Percentiles rank a stretch among this genome's conserved stretches.
Evolutionary conservation across 2,888 invertebrate genomes (phyloP).

Genomic region (Morpho helenor): DNA sequence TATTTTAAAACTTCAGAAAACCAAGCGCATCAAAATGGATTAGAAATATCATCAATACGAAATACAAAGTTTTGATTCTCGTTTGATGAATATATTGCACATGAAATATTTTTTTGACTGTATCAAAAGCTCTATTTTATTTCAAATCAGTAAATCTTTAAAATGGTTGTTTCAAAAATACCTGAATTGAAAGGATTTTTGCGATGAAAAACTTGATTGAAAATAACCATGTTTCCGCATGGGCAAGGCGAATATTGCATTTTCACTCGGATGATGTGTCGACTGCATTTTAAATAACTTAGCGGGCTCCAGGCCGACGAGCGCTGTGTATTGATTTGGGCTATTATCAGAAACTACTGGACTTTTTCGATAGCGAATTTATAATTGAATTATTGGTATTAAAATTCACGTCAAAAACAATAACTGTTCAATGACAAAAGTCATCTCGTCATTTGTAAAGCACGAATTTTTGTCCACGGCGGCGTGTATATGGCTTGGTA

Average conservation of each 20-base stretch:
- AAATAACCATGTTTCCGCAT: slow-evolving; percentile 64
- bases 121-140: not conserved
- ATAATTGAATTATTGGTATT: slow-evolving; percentile 6
- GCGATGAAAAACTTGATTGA: slow-evolving; percentile 46
- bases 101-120: not conserved
- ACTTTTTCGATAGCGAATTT: slow-evolving; percentile 12
- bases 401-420: not conserved
- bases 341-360: slow-evolving; percentile 43
- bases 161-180: slow-evolving; percentile 15
- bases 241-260: slow-evolving; percentile 71
- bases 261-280: slow-evolving; percentile 69
- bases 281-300: slow-evolving; percentile 76
- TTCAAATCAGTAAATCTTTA: not conserved
- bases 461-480: too few relatives aligned
- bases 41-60: too few relatives aligned
- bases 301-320: slow-evolving; percentile 42
- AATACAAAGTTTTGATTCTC: too few relatives aligned
- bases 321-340: slow-evolving; percentile 55
- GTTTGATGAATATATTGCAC: not conserved
- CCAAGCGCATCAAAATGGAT: too few relatives aligned
- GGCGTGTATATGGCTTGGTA: too few relatives aligned
- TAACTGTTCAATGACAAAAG: too few relatives aligned
- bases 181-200: slow-evolving; percentile 30
- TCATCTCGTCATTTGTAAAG: too few relatives aligned
- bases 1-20: too few relatives aligned